phyloP scores from a whole-genome alignment of 23 tunicate species.

The Trididemnum miniatum region DNA sequence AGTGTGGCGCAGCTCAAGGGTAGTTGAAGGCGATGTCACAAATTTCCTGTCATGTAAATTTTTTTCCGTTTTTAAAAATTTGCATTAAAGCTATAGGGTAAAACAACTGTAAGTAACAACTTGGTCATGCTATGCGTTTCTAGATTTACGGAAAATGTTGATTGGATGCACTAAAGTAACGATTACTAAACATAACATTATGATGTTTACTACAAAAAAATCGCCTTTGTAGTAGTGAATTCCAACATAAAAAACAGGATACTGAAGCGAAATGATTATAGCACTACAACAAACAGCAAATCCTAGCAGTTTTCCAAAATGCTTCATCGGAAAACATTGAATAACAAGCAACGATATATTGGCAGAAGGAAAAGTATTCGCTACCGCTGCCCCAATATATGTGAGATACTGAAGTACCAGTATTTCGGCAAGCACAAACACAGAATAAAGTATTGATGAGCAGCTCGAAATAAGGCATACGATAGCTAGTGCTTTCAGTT shows the following conservation, averaged over 20 bases:
- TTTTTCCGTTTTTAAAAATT: too few species aligned
- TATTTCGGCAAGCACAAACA: neutral
- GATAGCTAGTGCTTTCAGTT: neutral
- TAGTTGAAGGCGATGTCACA: too few species aligned
- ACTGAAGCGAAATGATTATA: neutral
- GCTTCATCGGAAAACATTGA: neutral
- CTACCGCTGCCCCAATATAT: neutral
- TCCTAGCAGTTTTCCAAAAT: neutral
- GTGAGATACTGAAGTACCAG: neutral
- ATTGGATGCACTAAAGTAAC: neutral
- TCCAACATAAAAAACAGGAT: neutral
- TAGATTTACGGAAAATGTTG: neutral
- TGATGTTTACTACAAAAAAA: neutral
- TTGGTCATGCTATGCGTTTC: too few species aligned
- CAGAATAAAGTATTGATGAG: neutral
- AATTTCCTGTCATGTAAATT: too few species aligned
- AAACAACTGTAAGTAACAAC: too few species aligned
- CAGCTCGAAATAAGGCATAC: neutral
- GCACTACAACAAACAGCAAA: neutral
- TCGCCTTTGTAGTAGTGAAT: neutral
- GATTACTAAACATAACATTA: neutral
- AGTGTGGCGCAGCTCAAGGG: too few species aligned
- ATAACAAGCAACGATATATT: neutral
- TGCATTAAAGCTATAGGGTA: too few species aligned
- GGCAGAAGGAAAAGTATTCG: neutral